Percentiles rank a stretch among this genome's conserved stretches.
These are phyloP conservation scores for Tiphia femorata DNA, from an alignment of 2,888 invertebrate genomes.

Conservation along the genomic window DNA sequence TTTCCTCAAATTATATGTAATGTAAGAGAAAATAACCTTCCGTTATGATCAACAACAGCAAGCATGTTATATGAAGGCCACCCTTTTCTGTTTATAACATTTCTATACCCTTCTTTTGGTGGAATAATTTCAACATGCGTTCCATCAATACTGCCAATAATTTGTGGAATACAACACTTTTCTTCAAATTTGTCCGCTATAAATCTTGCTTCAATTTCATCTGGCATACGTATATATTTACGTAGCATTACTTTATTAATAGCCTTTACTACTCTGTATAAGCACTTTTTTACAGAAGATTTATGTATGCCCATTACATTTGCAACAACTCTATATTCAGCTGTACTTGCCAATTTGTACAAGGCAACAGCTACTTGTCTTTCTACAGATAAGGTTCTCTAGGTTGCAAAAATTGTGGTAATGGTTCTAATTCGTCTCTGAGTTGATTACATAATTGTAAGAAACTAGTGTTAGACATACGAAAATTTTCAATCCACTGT, in stretches of 20 bases:
- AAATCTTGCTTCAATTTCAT: no score
- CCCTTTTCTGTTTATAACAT: constrained; percentile 32
- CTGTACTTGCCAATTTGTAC: constrained; percentile 32
- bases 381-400: constrained; percentile 15
- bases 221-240: no score
- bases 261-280: constrained; percentile 2
- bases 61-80: constrained; percentile 31
- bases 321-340: constrained; percentile 38
- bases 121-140: constrained; percentile 35
- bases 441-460: no score
- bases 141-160: constrained; percentile 41
- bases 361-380: constrained; percentile 41
- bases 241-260: no score
- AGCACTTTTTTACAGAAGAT: constrained; percentile 27
- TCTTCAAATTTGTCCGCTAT: constrained; percentile 29
- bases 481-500: not conserved
- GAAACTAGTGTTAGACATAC: not conserved
- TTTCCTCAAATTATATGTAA: not conserved
- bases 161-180: constrained; percentile 29
- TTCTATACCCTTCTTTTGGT: constrained; percentile 25
- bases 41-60: constrained; percentile 17
- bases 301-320: constrained; percentile 42
- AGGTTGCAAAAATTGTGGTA: no score
- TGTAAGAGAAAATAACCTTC: constrained; percentile 18
- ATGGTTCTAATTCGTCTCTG: no score